Evolutionary conservation across 2,888 invertebrate species (phyloP), one percentile per base, ranked within the genome.

Genomic region (Vannuccia rotundouncinata): DNA sequence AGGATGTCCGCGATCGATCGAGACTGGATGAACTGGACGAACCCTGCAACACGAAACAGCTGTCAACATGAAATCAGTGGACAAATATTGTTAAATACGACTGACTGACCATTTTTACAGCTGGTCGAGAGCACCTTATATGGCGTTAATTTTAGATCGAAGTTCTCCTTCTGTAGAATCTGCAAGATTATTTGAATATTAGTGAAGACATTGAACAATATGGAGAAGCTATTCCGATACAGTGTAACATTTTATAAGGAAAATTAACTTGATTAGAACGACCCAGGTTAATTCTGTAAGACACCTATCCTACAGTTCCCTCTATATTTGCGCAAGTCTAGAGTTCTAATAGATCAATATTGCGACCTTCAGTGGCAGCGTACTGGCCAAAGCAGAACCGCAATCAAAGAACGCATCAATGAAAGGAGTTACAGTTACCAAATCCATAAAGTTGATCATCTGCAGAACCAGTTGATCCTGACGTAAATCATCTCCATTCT

Each of bases 381-480:
- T n/a, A n/a, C n/a, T n/a, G n/a, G n/a, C n/a, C n/a, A n/a, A n/a
- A n/a, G n/a, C n/a, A n/a, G n/a, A n/a, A n/a, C n/a, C n/a, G n/a
- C n/a, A 13, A 59, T 59, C 59, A 17, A 13, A 13, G 13, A 13
- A 59, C 59, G 22, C 27, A 25, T 5, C 10, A 27, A 5, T n/a
- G 30, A 76, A 17, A 76, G 31, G 5, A 10, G 30, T 2, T 29
- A 29, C 30, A 27, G n/a, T 80, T 83, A 89, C 89, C 85, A 87
- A 95, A 87, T 99, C 99, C 96, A 99, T 99, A 17, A 99, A 89
- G 0, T 95, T 94, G 60, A 99, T 97, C 91, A 98, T 98, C 89
- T 99, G 98, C 75, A 99, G 89, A 82, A 99, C 94, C 0, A 99
- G 90, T 88, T 99, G 98, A 89, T 99, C 98, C 89, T 99, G 98